A percentile compares a stretch with the other conserved stretches of the same genome.
These are phyloP conservation scores for Orius laevigatus DNA, from an alignment of 1,140 invertebrate genomes.

Conservation along the genomic window DNA sequence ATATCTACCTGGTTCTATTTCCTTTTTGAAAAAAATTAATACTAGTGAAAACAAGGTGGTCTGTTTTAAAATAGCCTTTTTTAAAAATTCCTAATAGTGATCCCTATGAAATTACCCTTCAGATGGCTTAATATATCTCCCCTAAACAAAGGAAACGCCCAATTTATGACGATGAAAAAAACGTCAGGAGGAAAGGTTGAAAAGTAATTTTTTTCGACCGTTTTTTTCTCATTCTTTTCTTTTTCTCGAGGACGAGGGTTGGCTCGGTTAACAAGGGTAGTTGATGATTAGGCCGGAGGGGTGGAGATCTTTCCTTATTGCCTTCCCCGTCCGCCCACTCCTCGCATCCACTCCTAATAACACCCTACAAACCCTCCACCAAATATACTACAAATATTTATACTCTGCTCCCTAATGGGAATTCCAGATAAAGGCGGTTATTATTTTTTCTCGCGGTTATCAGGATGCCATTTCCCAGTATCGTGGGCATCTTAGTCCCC, in stretches of 20 bases:
- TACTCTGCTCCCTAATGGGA: constrained; percentile 10
- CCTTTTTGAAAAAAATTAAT: too few species aligned
- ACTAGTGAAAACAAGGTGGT: too few species aligned
- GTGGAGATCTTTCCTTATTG: constrained; percentile 10
- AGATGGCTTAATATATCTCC: constrained; percentile 1
- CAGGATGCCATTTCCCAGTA: neutral
- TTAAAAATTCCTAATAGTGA: too few species aligned
- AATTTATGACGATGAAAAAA: constrained; percentile 7
- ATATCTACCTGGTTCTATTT: too few species aligned
- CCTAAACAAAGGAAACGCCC: constrained; percentile 7
- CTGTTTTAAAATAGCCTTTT: too few species aligned
- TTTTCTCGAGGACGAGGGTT: neutral
- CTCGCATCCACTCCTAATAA: constrained; percentile 1
- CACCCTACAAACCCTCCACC: constrained; percentile 2
- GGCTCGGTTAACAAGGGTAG: constrained; percentile 9
- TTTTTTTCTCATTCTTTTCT: neutral
- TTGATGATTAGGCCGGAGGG: constrained; percentile 8
- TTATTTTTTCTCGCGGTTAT: constrained; percentile 5
- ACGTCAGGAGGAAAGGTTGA: neutral
- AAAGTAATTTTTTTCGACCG: constrained; percentile 5
- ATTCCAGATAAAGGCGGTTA: constrained; percentile 9
- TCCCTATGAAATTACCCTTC: constrained; percentile 6
- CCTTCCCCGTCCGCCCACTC: constrained; percentile 6
- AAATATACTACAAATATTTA: constrained; percentile 13
- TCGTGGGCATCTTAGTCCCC: too few species aligned